These are phyloP conservation scores for Poliocrania exsul DNA, from an alignment of 2,797 vertebrate genomes.

Conservation along the genomic window DNA sequence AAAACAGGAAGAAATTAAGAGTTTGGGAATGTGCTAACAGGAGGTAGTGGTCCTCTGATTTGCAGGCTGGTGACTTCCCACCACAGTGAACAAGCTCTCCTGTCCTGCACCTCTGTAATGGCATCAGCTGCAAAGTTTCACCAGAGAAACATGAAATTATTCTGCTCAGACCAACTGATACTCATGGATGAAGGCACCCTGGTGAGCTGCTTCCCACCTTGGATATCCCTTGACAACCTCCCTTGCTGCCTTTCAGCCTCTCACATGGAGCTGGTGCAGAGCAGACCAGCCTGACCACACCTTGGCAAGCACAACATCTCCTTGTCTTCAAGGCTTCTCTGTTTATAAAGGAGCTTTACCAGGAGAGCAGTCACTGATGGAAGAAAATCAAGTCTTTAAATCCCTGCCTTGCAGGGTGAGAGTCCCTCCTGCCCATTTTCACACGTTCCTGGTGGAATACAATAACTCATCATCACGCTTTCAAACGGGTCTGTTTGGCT, in stretches of 20 bases:
- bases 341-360: neutral
- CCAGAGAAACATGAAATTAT: neutral
- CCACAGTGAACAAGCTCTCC: neutral
- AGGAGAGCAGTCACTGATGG: rapidly evolving
- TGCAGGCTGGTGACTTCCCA: neutral
- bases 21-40: neutral
- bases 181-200: neutral
- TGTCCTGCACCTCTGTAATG: neutral
- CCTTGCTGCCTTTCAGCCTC: neutral
- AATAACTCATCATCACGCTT: constrained; percentile 24
- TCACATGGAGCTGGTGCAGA: rapidly evolving
- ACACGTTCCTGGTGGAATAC: neutral
- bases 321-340: neutral
- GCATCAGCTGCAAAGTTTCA: neutral
- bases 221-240: neutral
- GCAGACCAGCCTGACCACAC: neutral
- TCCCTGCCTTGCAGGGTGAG: neutral
- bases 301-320: rapidly evolving
- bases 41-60: neutral
- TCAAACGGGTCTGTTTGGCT: neutral
- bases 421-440: neutral
- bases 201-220: neutral
- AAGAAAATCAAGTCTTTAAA: neutral
- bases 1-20: neutral
- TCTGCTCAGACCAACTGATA: neutral